These are phyloP conservation scores for Streblospio benedicti DNA, from an alignment of 1,140 invertebrate genomes.

Conservation along the genomic window DNA sequence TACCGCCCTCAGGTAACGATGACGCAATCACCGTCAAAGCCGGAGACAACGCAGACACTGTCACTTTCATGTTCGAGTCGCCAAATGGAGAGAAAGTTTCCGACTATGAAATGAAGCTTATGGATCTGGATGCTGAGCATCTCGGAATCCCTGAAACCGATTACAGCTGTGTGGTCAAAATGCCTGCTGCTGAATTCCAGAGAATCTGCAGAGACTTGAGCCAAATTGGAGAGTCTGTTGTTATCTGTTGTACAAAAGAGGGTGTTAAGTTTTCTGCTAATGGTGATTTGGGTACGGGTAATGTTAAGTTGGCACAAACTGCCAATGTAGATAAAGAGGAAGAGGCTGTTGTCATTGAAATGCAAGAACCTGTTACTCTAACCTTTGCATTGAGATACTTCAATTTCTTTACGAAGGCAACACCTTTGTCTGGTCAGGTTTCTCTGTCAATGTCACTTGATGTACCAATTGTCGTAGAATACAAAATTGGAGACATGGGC, in stretches of 20 bases:
- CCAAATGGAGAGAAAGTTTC: constrained; percentile 68
- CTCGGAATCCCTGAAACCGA: constrained; percentile 97
- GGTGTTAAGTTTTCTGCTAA: constrained; percentile 88
- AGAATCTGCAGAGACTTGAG: constrained; percentile 91
- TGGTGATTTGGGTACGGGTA: constrained; percentile 90
- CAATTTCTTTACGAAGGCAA: constrained; percentile 93
- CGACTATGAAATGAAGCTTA: constrained; percentile 98
- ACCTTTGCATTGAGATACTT: constrained; percentile 64
- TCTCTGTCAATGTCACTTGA: constrained; percentile 84
- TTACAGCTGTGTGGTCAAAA: constrained; percentile 92
- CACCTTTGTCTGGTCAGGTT: constrained; percentile 75
- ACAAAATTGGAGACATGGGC: constrained; percentile 89
- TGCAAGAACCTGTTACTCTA: constrained; percentile 92
- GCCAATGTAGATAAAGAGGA: constrained; percentile 87
- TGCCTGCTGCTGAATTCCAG: constrained; percentile 91
- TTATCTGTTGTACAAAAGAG: constrained; percentile 92
- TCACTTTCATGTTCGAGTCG: constrained; percentile 92
- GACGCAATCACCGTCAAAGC: constrained; percentile 95
- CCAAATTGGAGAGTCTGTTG: constrained; percentile 94
- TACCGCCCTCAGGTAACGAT: no score
- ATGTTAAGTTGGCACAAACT: constrained; percentile 89
- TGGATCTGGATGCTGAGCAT: constrained; percentile 98
- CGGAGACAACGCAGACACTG: constrained; percentile 89
- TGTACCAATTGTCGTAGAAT: constrained; percentile 92
- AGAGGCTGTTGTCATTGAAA: constrained; percentile 89